phyloP scores from a whole-genome alignment of 2,113 vertebrate species.

The Struthio camelus region DNA sequence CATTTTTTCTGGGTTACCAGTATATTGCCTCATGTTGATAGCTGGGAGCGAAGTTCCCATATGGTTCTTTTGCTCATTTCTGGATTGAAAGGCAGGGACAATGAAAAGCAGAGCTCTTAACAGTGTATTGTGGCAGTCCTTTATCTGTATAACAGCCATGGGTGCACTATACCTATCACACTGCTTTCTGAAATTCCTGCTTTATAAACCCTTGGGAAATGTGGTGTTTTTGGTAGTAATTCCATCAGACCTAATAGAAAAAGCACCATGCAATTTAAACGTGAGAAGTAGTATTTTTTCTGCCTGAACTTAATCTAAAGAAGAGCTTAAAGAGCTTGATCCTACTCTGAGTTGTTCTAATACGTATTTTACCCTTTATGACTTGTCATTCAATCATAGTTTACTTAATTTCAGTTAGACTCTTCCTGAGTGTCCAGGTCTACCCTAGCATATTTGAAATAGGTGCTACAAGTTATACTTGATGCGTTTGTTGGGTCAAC shows the following conservation, averaged over 20 bases:
- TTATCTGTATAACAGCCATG: background rate
- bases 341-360: background rate
- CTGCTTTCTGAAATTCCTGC: background rate
- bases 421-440: background rate
- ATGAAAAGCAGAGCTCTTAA: background rate
- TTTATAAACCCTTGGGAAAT: background rate
- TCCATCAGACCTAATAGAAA: background rate
- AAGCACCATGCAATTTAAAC: background rate
- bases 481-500: background rate
- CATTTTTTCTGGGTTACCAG: background rate
- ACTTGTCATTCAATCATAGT: background rate
- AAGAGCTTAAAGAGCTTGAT: background rate
- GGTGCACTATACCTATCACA: background rate
- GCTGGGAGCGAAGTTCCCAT: background rate
- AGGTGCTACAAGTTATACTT: background rate
- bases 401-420: background rate
- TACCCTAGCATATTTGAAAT: background rate
- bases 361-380: accelerated
- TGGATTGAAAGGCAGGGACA: background rate
- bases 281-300: background rate
- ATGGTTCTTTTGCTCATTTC: background rate
- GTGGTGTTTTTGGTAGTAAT: background rate
- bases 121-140: background rate
- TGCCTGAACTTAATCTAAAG: background rate
- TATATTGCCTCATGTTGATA: background rate